Evolutionary conservation across 2,888 invertebrate species (phyloP).

Genomic region (Tanypteryx hageni): DNA sequence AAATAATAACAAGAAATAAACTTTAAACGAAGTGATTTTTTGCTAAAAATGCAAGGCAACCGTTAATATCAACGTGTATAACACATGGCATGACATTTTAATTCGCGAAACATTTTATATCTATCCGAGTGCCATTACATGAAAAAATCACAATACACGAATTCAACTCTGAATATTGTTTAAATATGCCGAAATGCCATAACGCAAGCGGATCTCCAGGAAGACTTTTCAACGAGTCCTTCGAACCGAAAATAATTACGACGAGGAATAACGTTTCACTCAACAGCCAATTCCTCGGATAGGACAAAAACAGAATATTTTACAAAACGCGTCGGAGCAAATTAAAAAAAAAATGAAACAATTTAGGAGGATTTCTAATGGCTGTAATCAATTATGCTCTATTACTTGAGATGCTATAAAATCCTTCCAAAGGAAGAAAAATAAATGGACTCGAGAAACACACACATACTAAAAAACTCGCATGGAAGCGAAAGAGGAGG

Average conservation of each 20-base stretch:
- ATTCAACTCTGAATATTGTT: too few relatives aligned
- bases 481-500: background rate
- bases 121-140: too few relatives aligned
- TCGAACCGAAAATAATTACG: too few relatives aligned
- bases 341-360: too few relatives aligned
- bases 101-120: background rate
- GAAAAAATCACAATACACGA: too few relatives aligned
- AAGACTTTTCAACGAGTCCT: too few relatives aligned
- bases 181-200: too few relatives aligned
- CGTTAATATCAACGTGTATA: background rate
- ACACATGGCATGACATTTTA: background rate
- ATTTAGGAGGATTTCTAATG: background rate
- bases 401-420: background rate
- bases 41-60: background rate
- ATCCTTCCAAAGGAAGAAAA: background rate
- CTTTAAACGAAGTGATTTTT: background rate
- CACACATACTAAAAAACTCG: background rate
- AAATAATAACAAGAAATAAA: background rate
- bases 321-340: too few relatives aligned
- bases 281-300: too few relatives aligned
- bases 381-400: slow-evolving; percentile 30
- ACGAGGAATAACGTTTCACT: too few relatives aligned
- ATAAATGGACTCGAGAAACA: background rate
- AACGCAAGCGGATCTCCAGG: too few relatives aligned
- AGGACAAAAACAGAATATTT: too few relatives aligned